These are phyloP conservation scores for Beaufortia kweichowensis DNA, from an alignment of 2,113 vertebrate species.

Conservation along the genomic window DNA sequence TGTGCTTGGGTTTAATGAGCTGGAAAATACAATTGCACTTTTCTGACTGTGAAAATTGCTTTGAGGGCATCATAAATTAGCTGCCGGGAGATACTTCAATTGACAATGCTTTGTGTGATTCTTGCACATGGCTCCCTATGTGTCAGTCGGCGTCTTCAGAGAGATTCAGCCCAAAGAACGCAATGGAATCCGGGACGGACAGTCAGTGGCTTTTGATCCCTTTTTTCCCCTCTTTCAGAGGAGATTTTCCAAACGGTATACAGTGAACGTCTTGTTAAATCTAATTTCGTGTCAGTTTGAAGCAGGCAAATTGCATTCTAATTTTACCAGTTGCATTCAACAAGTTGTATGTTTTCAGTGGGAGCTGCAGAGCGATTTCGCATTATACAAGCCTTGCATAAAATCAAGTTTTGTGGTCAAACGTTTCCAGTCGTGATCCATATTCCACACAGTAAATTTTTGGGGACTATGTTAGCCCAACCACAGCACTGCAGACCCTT, in stretches of 20 bases:
- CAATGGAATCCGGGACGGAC: slow-evolving; percentile 52
- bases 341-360: neutral
- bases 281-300: neutral
- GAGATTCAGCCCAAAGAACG: slow-evolving; percentile 50
- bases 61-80: slow-evolving; percentile 82
- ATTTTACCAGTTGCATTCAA: neutral
- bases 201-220: slow-evolving; percentile 56
- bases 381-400: slow-evolving; percentile 18
- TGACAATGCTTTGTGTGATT: slow-evolving; percentile 75
- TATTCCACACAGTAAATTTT: slow-evolving; percentile 37
- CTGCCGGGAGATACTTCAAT: slow-evolving; percentile 75
- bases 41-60: slow-evolving; percentile 83
- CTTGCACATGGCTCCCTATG: slow-evolving; percentile 65
- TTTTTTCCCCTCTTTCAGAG: slow-evolving; percentile 50
- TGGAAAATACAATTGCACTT: slow-evolving; percentile 84
- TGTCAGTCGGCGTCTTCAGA: slow-evolving; percentile 57
- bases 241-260: slow-evolving; percentile 17
- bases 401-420: slow-evolving; percentile 44
- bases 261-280: slow-evolving; percentile 22
- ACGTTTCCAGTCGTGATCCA: slow-evolving; percentile 34
- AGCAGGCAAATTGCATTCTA: neutral
- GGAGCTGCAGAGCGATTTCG: neutral
- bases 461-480: slow-evolving; percentile 38
- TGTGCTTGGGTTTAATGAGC: slow-evolving; percentile 80
- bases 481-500: slow-evolving; percentile 50